Evolutionary conservation across 1,140 invertebrate genomes (phyloP).

Genomic region (Nephila pilipes): DNA sequence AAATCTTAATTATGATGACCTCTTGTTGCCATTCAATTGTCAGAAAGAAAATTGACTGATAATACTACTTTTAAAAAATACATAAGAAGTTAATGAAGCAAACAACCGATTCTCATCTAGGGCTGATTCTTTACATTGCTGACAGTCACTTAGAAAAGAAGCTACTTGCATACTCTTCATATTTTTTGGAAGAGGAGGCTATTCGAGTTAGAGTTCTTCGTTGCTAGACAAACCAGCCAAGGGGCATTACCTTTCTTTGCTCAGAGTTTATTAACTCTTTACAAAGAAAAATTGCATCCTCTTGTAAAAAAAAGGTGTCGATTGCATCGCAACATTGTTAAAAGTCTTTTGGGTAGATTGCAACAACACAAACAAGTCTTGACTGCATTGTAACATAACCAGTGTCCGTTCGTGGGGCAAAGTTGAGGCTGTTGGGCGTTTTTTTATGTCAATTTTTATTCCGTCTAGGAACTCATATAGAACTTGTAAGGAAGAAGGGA

Average conservation of each 20-base stretch:
- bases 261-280: slow-evolving; percentile 7
- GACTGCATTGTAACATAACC: too few relatives aligned
- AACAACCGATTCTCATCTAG: background rate
- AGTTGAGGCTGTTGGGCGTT: too few relatives aligned
- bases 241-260: background rate
- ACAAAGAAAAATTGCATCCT: background rate
- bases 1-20: background rate
- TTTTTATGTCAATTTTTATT: too few relatives aligned
- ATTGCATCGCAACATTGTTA: too few relatives aligned
- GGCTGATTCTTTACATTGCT: background rate
- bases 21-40: background rate
- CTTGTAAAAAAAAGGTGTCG: background rate
- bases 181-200: background rate
- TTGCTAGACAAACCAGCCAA: background rate
- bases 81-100: background rate
- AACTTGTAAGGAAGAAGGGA: background rate
- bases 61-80: background rate
- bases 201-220: too few relatives aligned
- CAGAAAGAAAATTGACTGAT: background rate
- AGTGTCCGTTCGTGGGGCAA: too few relatives aligned
- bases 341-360: too few relatives aligned
- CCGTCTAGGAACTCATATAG: too few relatives aligned
- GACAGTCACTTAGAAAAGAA: background rate
- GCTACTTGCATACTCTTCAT: background rate
- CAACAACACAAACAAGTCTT: too few relatives aligned